Conservation (phyloP, 2,113 vertebrate species). For the Scopus umbretta region DNA sequence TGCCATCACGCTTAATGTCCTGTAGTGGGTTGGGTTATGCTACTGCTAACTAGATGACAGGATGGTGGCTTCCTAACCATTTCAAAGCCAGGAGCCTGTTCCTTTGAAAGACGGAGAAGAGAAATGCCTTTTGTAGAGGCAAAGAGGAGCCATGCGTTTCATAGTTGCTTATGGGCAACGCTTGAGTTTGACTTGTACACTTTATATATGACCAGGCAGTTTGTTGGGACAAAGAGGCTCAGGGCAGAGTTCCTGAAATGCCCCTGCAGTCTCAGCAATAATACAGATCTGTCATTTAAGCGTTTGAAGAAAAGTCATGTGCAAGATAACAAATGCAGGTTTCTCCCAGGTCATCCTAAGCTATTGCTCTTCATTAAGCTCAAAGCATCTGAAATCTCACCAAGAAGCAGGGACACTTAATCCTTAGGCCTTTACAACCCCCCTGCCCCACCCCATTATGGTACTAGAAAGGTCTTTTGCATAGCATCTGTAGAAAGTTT, state of each 20-base stretch:
- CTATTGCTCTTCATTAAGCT: neutral
- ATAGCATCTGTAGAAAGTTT: neutral
- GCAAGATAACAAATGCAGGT: neutral
- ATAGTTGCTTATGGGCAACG: neutral
- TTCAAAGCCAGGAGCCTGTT: neutral
- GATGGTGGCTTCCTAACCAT: neutral
- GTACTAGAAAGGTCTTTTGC: neutral
- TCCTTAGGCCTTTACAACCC: neutral
- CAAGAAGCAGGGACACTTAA: neutral
- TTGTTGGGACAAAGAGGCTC: neutral
- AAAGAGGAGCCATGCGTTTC: neutral
- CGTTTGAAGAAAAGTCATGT: neutral
- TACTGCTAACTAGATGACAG: neutral
- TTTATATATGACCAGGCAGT: neutral
- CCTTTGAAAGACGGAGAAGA: neutral
- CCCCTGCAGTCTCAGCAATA: neutral
- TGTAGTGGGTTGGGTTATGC: neutral
- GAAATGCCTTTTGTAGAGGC: neutral
- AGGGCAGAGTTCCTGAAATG: neutral
- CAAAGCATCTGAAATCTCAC: neutral
- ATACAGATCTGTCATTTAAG: neutral
- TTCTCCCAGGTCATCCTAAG: neutral
- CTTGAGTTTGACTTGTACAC: neutral
- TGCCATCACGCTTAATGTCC: rapidly evolving
- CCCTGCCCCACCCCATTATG: rapidly evolving